These are phyloP conservation scores for Acanthosepion lycidas DNA, from an alignment of 2,888 invertebrate species.

Conservation along the genomic window DNA sequence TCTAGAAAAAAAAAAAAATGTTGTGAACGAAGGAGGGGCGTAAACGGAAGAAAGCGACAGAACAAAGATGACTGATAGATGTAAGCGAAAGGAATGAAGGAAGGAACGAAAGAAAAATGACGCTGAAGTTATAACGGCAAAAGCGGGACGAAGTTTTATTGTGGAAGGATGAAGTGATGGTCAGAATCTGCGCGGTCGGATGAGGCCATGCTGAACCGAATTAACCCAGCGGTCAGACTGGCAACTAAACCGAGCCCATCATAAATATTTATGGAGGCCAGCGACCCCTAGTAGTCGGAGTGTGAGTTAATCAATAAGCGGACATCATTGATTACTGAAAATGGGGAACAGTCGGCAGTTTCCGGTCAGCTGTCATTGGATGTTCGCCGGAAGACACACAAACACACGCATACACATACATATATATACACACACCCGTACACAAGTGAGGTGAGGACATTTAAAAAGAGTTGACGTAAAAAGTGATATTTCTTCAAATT, in stretches of 20 bases:
- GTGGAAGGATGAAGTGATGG: conserved; percentile 33
- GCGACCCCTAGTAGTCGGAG: background rate
- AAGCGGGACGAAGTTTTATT: background rate
- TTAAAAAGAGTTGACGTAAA: no score
- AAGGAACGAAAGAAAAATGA: background rate
- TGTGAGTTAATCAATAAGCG: conserved; percentile 33
- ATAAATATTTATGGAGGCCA: conserved; percentile 33
- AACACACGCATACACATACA: background rate
- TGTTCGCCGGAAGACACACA: background rate
- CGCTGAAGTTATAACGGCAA: background rate
- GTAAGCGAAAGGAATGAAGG: background rate
- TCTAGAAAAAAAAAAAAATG: no score
- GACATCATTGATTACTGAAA: conserved; percentile 33
- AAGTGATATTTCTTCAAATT: no score
- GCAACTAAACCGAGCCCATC: conserved; percentile 14
- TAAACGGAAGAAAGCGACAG: no score
- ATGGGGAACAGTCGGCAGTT: conserved; percentile 11
- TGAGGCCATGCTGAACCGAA: conserved; percentile 33
- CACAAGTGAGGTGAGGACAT: background rate
- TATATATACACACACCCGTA: background rate
- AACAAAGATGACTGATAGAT: background rate
- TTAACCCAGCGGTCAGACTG: background rate
- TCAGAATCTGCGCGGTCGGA: background rate
- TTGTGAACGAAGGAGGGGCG: no score
- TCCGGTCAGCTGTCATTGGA: conserved; percentile 33